Evolutionary conservation across 2,113 vertebrate species (phyloP).

Genomic region (Apteryx owenii): DNA sequence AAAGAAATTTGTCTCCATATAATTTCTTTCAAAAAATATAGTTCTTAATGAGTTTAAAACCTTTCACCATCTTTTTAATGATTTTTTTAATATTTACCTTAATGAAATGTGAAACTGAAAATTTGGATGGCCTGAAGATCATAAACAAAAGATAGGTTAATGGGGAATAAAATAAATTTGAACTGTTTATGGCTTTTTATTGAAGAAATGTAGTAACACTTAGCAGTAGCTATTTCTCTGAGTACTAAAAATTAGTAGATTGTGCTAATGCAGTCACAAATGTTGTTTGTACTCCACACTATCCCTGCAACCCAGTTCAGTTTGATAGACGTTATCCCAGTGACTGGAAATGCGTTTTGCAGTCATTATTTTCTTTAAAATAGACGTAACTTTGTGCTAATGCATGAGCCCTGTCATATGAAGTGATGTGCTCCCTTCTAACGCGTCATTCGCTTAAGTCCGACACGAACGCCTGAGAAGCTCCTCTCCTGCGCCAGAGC

Average conservation of each 20-base stretch:
- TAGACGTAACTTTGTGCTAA: neutral
- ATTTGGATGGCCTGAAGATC: neutral
- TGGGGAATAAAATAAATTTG: neutral
- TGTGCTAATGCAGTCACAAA: neutral
- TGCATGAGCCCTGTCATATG: neutral
- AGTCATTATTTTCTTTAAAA: neutral
- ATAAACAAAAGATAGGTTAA: neutral
- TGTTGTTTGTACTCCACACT: neutral
- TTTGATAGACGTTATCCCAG: neutral
- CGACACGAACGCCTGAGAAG: neutral
- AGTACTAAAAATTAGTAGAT: neutral
- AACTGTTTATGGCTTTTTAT: neutral
- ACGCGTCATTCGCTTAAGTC: neutral
- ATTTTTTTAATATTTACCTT: neutral
- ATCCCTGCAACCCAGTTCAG: neutral
- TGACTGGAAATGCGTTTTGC: neutral
- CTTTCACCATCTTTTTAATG: neutral
- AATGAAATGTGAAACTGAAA: neutral
- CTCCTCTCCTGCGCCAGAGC: neutral
- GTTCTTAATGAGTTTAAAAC: neutral
- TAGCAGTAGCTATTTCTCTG: neutral
- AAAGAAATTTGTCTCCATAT: neutral
- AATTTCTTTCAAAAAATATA: constrained; percentile 31
- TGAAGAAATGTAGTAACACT: neutral
- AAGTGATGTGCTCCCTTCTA: neutral